These are phyloP conservation scores for Mesorhabditis spiculigera DNA, from an alignment of 2,888 invertebrate species.

Conservation along the genomic window DNA sequence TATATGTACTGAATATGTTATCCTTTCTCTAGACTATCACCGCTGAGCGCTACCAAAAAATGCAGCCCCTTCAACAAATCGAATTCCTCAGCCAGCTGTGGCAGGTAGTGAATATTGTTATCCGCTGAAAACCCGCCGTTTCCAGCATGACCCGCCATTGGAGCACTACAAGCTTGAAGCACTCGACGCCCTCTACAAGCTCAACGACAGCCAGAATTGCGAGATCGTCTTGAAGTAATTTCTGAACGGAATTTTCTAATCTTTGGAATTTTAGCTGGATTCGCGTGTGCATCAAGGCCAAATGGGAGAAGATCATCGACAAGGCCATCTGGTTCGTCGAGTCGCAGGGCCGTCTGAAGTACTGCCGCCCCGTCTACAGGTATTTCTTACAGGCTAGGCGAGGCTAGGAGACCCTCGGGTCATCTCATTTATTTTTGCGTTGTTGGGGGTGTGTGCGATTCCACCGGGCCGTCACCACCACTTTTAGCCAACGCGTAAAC, in stretches of 20 bases:
- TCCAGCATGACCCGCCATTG: constrained; percentile 53
- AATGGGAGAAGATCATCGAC: constrained; percentile 70
- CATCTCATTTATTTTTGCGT: too few species aligned
- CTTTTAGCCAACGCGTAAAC: too few species aligned
- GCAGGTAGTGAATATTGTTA: constrained; percentile 21
- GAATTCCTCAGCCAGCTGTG: constrained; percentile 42
- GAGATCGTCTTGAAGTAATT: constrained; percentile 71
- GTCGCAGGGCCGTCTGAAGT: constrained; percentile 85
- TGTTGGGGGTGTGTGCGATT: too few species aligned
- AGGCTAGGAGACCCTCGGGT: too few species aligned
- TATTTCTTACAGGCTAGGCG: background rate
- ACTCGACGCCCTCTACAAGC: constrained; percentile 70
- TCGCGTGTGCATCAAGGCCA: constrained; percentile 74
- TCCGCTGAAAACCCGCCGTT: background rate
- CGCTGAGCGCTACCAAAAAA: constrained; percentile 19
- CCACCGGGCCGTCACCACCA: too few species aligned
- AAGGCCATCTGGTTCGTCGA: constrained; percentile 76
- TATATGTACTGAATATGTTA: background rate
- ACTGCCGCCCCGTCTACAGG: constrained; percentile 76
- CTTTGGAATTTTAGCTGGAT: constrained; percentile 73
- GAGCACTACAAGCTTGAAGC: constrained; percentile 62
- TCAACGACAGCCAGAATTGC: constrained; percentile 71
- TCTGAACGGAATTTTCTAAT: background rate
- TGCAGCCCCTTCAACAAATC: constrained; percentile 45
- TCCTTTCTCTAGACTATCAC: constrained; percentile 16